These are phyloP conservation scores for Oedothorax gibbosus DNA, from an alignment of 1,140 invertebrate species.

Conservation along the genomic window DNA sequence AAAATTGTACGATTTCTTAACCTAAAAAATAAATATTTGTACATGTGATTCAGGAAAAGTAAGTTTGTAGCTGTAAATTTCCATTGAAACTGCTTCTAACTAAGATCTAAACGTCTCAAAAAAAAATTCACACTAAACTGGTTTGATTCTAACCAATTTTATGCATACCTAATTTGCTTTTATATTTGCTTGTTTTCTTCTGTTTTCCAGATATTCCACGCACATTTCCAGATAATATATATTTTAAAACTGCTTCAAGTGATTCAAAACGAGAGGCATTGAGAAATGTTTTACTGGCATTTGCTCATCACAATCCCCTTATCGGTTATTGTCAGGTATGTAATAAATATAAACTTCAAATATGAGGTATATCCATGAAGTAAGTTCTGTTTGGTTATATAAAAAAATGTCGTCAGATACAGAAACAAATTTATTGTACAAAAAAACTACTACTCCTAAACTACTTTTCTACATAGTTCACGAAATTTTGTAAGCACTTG, in stretches of 20 bases:
- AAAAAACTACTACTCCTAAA: too few relatives aligned
- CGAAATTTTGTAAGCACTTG: background rate
- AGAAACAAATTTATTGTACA: background rate
- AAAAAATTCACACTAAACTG: too few relatives aligned
- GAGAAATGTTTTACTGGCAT: constrained; percentile 87
- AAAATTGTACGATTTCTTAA: too few relatives aligned
- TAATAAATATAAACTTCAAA: background rate
- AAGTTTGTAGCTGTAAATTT: too few relatives aligned
- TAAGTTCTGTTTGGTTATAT: too few relatives aligned
- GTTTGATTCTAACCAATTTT: too few relatives aligned
- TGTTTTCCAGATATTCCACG: constrained; percentile 70
- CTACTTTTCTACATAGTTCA: background rate
- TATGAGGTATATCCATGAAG: too few relatives aligned
- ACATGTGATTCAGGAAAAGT: too few relatives aligned
- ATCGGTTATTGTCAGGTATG: constrained; percentile 90
- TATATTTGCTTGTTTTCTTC: background rate
- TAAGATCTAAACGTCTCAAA: too few relatives aligned
- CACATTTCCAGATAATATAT: constrained; percentile 95
- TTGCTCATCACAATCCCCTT: constrained; percentile 86
- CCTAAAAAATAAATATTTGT: too few relatives aligned
- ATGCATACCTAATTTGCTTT: too few relatives aligned
- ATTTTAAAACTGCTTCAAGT: constrained; percentile 82
- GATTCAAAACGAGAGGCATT: constrained; percentile 72
- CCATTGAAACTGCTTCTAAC: too few relatives aligned
- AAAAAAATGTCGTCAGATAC: background rate